Base-by-base conservation (phyloP, 2,888 invertebrate species). In the Parthenolecanium corni region DNA sequence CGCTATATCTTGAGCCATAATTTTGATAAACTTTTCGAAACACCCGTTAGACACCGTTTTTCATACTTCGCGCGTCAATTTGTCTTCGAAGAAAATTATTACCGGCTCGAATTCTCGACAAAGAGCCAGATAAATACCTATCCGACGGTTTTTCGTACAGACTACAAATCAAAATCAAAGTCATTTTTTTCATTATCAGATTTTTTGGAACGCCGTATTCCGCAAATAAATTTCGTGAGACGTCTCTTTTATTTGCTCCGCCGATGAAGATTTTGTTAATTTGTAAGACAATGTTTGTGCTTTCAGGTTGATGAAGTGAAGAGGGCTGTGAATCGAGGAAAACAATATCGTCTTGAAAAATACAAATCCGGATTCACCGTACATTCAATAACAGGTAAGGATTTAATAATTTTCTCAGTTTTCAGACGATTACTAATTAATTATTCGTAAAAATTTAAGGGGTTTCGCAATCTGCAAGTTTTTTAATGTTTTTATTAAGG, bases 121-220 rank as follows among this genome's bases (percentile, higher is more conserved):
- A 52, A 52, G 36, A 38, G 40, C 40, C 23, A 38, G 38, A 53
- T 53, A 53, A 53, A 53, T 53, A 53, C 53, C 21, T 14, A 21
- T 36, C 21, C 53, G 23, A 38, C 14, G 20, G 38, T 31, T 40
- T 40, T 53, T 40, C 42, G 23, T 20, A 40, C 16, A 53, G 53
- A 36, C 53, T 53, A 53, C 53, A 53, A 53, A 53, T 53, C 53
- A 53, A 52, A 52, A 52, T 52, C 52, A 52, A 53, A 53, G 40
- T 53, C 53, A 53, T 53, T 53, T 31, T n/a, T 53, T 53, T 53
- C 38, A 53, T 38, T 53, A 53, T 53, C 53, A 40, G 53, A 53
- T 53, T 53, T 53, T 11, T n/a, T 4, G 5, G 53, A 9, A 16
- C 21, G 53, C 42, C 21, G 14, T 31, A 9, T 14, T 18, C n/a